Base-by-base conservation (phyloP, 2,797 vertebrate genomes). In the Naso thynnoides region DNA sequence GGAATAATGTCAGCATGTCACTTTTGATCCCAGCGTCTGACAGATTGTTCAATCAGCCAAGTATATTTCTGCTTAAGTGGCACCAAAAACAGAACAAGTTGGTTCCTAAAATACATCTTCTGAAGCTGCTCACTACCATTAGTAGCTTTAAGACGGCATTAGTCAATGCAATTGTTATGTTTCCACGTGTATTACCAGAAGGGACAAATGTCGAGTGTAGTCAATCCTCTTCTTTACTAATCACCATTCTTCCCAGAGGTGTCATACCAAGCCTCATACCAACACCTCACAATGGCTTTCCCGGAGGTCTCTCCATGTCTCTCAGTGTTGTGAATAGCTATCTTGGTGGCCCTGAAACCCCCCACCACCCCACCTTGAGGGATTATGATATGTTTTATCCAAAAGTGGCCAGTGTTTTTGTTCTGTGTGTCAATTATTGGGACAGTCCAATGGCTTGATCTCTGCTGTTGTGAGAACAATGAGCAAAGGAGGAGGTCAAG, bases 341-440 rank as follows among this genome's bases (percentile, higher is more conserved):
- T 90, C 91, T 84, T 92, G 91, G 92, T 92, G 92, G 92, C 91
- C 91, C 83, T 69, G 80, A 79, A 83, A 16, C 70, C 82, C 81
- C 69, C 73, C n/a, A 5, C 58, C 7, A 38, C 69, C 61, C 85
- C 66, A 77, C 79, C 82, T 78, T 61, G 8, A 83, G 79, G 90
- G 91, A 93, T 93, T 93, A 93, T 88, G 87, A 89, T 88, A 90
- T 86, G 79, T 93, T 87, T 88, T 69, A 88, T 83, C 76, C 78
- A 89, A 79, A 80, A 83, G 56, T 68, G 63, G 59, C 50, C 58
- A 42, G 59, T 87, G 77, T 83, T 89, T 88, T 88, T 76, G 83
- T 89, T 83, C 76, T 71, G 56, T 4, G 21, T 78, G 80, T 87
- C 85, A 82, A 74, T 74, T 88, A 79, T 56, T 1, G 26, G 41